Conservation (phyloP, 2,888 invertebrate species). For the Lithophane socia region DNA sequence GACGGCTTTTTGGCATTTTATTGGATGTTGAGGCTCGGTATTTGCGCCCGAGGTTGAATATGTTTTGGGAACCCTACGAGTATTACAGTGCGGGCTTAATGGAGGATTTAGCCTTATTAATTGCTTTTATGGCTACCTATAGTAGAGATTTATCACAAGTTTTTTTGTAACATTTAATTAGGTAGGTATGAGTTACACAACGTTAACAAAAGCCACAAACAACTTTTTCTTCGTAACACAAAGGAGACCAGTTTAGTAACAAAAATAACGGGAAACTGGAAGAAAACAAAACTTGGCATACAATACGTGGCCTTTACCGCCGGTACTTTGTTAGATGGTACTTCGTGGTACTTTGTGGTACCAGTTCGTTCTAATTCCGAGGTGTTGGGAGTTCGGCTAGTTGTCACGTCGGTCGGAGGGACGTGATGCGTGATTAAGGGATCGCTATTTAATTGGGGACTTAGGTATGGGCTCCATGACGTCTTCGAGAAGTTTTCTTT, state of each 20-base stretch:
- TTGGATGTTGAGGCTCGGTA: constrained; percentile 27
- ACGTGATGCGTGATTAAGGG: constrained; percentile 31
- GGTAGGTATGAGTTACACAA: neutral
- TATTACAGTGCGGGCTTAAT: neutral
- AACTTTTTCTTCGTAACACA: constrained; percentile 18
- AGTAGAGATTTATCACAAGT: neutral
- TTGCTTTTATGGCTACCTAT: neutral
- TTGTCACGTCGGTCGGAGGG: constrained; percentile 28
- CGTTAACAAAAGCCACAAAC: constrained; percentile 14
- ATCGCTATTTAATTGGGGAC: constrained; percentile 30
- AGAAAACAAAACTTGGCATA: constrained; percentile 47
- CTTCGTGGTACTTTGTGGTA: constrained; percentile 1
- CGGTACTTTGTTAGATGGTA: neutral
- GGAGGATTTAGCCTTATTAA: neutral
- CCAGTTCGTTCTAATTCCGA: constrained; percentile 23
- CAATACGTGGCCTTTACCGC: constrained; percentile 35
- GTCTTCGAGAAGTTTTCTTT: neutral
- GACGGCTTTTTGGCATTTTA: constrained; percentile 35
- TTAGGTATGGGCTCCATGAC: neutral
- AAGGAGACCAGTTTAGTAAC: constrained; percentile 18
- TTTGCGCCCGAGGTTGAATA: constrained; percentile 16
- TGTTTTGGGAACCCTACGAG: constrained; percentile 1
- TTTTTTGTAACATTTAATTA: neutral
- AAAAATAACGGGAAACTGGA: constrained; percentile 32
- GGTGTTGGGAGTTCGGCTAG: constrained; percentile 23